Conservation (phyloP, 2,888 invertebrate species). For the Agonopterix subpropinquella region DNA sequence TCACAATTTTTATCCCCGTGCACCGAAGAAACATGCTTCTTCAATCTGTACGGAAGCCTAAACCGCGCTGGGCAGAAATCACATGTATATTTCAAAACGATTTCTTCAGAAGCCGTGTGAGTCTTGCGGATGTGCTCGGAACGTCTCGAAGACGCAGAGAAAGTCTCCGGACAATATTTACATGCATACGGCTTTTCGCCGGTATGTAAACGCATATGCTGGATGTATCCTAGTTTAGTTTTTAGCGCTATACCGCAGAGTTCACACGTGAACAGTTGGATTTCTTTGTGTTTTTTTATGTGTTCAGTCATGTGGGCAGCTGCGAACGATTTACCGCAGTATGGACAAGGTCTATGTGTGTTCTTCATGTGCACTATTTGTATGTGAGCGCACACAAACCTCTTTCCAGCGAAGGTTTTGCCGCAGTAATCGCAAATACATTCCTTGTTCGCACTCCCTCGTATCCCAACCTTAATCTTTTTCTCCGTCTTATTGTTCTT, state of each 20-base stretch:
- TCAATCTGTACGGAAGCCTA: slow-evolving; percentile 40
- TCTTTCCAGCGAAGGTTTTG: slow-evolving; percentile 53
- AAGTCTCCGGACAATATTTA: slow-evolving; percentile 44
- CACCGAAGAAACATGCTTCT: slow-evolving; percentile 37
- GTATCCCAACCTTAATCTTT: slow-evolving; percentile 40
- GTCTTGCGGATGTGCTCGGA: slow-evolving; percentile 49
- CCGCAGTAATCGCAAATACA: slow-evolving; percentile 59
- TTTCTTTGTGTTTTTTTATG: slow-evolving; percentile 39
- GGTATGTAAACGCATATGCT: slow-evolving; percentile 55
- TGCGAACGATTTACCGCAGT: slow-evolving; percentile 53
- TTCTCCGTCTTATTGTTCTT: slow-evolving; percentile 32
- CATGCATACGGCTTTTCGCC: slow-evolving; percentile 57
- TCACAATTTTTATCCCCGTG: slow-evolving; percentile 27
- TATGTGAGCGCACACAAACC: slow-evolving; percentile 54
- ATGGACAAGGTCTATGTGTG: slow-evolving; percentile 49
- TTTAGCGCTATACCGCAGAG: slow-evolving; percentile 44
- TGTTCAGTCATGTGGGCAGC: slow-evolving; percentile 58
- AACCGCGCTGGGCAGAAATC: slow-evolving; percentile 49
- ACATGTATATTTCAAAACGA: slow-evolving; percentile 40
- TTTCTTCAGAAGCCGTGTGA: slow-evolving; percentile 28
- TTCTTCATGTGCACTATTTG: slow-evolving; percentile 57
- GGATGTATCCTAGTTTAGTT: slow-evolving; percentile 46
- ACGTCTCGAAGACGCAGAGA: slow-evolving; percentile 53
- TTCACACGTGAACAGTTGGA: slow-evolving; percentile 33
- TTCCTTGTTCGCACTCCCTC: slow-evolving; percentile 41